Evolutionary conservation across 1,140 invertebrate species (phyloP), one percentile per base, ranked within the genome.

Genomic region (Diabrotica virgifera): DNA sequence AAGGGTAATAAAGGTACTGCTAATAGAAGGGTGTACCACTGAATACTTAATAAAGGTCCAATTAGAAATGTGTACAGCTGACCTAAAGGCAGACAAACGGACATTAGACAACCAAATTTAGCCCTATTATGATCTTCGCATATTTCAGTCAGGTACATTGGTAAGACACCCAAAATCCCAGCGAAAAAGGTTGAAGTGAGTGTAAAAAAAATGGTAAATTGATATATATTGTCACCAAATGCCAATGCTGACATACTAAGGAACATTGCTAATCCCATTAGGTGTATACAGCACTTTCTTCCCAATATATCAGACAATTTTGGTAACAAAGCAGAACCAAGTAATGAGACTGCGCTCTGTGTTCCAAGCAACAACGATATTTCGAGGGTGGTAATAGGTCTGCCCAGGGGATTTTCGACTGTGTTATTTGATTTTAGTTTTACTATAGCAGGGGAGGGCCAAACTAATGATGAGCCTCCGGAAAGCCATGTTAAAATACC

Each of bases 61-160:
- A 61, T 13, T 6, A 53, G 12, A 35, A 37, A 61, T 10, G 40
- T 14, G 24, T 61, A 61, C 0, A 61, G 46, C 6, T 24, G 36
- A 5, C 59, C 59, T n/a, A 61, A 6, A 4, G 59, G 52, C 24
- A 61, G 10, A 14, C 36, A 53, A n/a, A 61, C 24, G 10, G 36
- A 6, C 46, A 52, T 52, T 5, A 61, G 46, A 12, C 59, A 52
- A 4, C 59, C 59, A 6, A 11, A 12, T 13, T 52, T 50, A 4
- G 13, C 59, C 51, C 59, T 52, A 35, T 61, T 61, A 37, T 51
- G 38, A 14, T 61, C 14, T 7, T 61, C 59, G 40, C 13, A 52
- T 14, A 61, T 61, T 52, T 61, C 59, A 11, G 12, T 36, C 3
- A 61, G 0, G 24, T 24, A 61, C 8, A 61, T 53, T 10, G 59